Evolutionary conservation across 2,113 vertebrate species (phyloP).

Genomic region (Saccopteryx bilineata): DNA sequence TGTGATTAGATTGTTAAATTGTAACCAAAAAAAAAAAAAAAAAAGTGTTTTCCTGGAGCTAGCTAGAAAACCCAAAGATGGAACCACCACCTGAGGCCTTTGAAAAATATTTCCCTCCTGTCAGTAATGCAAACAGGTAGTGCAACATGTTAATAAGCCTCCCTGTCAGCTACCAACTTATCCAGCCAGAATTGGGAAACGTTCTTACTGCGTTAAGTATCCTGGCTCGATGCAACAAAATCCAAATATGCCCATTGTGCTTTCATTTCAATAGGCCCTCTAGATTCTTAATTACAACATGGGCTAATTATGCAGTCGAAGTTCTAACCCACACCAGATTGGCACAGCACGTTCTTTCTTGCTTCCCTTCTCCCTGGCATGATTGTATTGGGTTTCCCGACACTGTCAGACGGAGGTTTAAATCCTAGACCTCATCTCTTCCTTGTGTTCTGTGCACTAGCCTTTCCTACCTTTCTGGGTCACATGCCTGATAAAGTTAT

Average conservation of each 20-base stretch:
- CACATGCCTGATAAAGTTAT: slow-evolving; percentile 83
- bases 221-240: slow-evolving; percentile 60
- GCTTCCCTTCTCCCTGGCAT: slow-evolving; percentile 31
- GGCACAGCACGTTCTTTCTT: slow-evolving; percentile 30
- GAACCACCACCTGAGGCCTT: background rate
- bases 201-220: slow-evolving; percentile 67
- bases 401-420: slow-evolving; percentile 80
- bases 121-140: slow-evolving; percentile 49
- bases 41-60: slow-evolving; percentile 20
- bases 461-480: slow-evolving; percentile 82
- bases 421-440: slow-evolving; percentile 82
- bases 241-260: slow-evolving; percentile 56
- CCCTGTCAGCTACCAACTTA: background rate
- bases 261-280: slow-evolving; percentile 79
- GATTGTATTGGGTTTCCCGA: slow-evolving; percentile 50
- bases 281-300: slow-evolving; percentile 70
- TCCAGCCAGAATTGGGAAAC: slow-evolving; percentile 44
- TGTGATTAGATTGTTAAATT: slow-evolving; percentile 74
- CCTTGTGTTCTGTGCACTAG: slow-evolving; percentile 82
- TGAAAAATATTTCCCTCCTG: background rate
- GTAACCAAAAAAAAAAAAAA: background rate
- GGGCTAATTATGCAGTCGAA: slow-evolving; percentile 74
- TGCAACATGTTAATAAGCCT: slow-evolving; percentile 23
- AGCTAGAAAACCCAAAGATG: slow-evolving; percentile 6
- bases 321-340: slow-evolving; percentile 62